Percentiles rank a stretch among this genome's conserved stretches.
phyloP scores from a whole-genome alignment of 2,113 vertebrate species.

The Rhinichthys klamathensis region DNA sequence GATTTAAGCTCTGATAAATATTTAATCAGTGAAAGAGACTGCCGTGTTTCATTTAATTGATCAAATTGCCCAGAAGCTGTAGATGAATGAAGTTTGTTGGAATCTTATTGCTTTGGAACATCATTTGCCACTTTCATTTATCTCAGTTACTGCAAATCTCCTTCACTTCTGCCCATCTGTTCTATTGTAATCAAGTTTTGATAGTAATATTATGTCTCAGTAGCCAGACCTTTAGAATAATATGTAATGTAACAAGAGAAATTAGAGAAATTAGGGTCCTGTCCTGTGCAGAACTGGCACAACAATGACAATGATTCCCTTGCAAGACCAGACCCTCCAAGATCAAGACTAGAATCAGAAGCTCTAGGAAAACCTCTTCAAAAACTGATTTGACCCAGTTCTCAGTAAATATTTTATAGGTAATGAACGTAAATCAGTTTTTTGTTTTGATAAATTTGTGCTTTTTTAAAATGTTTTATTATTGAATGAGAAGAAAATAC shows the following conservation, averaged over 20 bases:
- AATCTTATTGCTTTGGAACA: not conserved
- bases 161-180: not conserved
- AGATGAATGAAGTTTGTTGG: not conserved
- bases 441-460: no score
- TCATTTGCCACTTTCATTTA: not conserved
- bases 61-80: not conserved
- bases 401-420: no score
- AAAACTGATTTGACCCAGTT: no score
- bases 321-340: not conserved
- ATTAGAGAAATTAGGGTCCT: not conserved
- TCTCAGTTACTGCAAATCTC: no score
- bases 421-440: no score
- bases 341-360: not conserved
- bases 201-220: not conserved
- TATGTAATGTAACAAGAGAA: not conserved
- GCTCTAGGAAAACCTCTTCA: no score
- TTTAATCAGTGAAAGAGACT: conserved; percentile 51
- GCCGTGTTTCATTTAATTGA: conserved; percentile 23
- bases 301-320: not conserved
- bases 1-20: conserved; percentile 41
- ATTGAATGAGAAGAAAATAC: no score
- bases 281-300: not conserved
- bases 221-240: not conserved
- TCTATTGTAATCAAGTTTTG: not conserved
- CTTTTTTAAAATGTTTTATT: no score